Evolutionary conservation across 2,113 vertebrate genomes (phyloP), one percentile per base, ranked within the genome.

Genomic region (Entomyzon cyanotis): DNA sequence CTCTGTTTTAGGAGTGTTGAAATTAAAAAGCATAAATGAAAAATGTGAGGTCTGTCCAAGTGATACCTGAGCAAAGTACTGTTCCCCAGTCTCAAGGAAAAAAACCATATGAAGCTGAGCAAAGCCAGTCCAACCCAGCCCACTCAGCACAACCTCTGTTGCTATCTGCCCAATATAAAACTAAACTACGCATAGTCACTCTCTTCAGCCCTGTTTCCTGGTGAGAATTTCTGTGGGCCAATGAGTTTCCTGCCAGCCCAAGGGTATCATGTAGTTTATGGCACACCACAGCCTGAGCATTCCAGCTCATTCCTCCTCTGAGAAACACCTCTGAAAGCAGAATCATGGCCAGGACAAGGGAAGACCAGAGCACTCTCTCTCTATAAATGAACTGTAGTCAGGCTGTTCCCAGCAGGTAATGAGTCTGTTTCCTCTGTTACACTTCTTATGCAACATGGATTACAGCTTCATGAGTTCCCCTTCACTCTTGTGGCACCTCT

Each of bases 391-490:
- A 11, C 50, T 82, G 39, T 1, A 33, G 5, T 19, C 9, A 30
- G n/a, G 52, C 52, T 11, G 3, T 22, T 75, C 10, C 28, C 49
- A 31, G 35, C 2, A 11, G 31, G 12, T 67, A 47, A 44, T 0
- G 11, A 73, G 17, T 7, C 35, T 14, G 4, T 30, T 19, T 73
- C 18, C 28, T 64, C 44, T 65, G 23, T 4, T 42, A 12, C 8
- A 20, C 27, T 50, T 64, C 31, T 83, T 52, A 35, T 33, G 20
- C 18, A 27, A n/a, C 12, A 3, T 1, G n/a, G 10, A 15, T n/a
- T 44, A 81, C 18, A 59, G 5, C 9, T 76, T 68, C 2, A 1
- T 0, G 0, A 13, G 2, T 20, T 71, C 27, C 27, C 24, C 31
- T 67, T 13, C 3, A 6, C 28, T 30, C 37, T 33, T 2, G 5